Base-by-base conservation (phyloP, 2,888 invertebrate species). In the Spodoptera exigua region DNA sequence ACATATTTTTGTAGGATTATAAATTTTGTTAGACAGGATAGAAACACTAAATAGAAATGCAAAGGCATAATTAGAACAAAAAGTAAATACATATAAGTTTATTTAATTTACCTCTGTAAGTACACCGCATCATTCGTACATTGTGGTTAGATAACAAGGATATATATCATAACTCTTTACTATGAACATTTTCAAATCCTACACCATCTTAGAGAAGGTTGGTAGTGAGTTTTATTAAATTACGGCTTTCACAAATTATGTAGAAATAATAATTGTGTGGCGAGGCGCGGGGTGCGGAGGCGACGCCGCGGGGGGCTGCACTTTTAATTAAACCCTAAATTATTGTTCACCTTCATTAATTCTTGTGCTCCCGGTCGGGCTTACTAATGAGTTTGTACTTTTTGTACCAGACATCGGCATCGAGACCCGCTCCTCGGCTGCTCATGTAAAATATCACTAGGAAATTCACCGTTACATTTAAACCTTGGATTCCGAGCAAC, bases 261-360 rank as follows among this genome's bases (percentile, higher is more conserved):
- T 91, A 85, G 87, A 88, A 89, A 91, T 89, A 91, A 91, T 91
- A 89, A 86, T 88, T 86, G 81, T 84, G 84, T 59, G 72, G 81
- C 73, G 76, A 78, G 75, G 66, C 78, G 81, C 80, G 84, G 86
- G 84, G 89, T 21, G 66, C 61, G 60, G 60, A 59, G 88, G 86
- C 85, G 67, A 77, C 91, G 77, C 93, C 52, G 83, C 85, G 86
- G 93, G 93, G 89, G 84, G 89, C 89, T 87, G 89, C 91, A 92
- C 91, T 93, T 93, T 93, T 93, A 93, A 93, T 94, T 93, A 93
- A 94, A 93, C 89, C 90, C 91, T 93, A 93, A 94, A 92, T 94
- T 93, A 94, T 93, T 92, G 93, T 91, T 92, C 92, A 90, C 93
- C 92, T 94, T 91, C 92, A 93, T 93, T 93, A 92, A 93, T 93